Evolutionary conservation across 2,797 vertebrate genomes (phyloP), one percentile per base, ranked within the genome.

Genomic region (Pangasius krempfi): DNA sequence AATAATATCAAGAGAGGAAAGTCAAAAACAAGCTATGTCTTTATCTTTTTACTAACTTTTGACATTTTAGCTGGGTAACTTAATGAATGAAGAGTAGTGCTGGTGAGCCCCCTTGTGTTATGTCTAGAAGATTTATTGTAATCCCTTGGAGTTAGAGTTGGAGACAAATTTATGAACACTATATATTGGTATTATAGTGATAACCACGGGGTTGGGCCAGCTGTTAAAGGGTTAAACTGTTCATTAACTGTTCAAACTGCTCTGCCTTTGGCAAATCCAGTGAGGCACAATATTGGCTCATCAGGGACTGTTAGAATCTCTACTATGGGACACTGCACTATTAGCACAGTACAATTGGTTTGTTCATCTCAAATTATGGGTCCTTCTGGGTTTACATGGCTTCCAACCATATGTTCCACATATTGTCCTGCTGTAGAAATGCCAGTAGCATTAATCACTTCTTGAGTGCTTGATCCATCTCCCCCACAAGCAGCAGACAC

Each of bases 401-500:
- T 83, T 60, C 52, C 60, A 58, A 66, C 40, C 81, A 66, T 89
- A 89, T 86, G 86, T 92, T 85, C 87, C 30, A 72, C 79, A 88
- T 90, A 87, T 89, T 92, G 92, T 94, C 92, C 72, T 91, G 64
- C 40, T 80, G 64, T 64, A 70, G 64, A 80, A 62, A 73, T 52
- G 75, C 50, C 70, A 92, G 92, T 93, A 78, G 89, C 91, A 86
- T 91, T 94, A 94, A 96, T 96, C 93, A 94, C 93, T 93, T 92
- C 88, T 30, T 44, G 92, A 92, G 93, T 87, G 92, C 93, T 94
- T 93, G 94, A 94, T 95, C 93, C 95, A 94, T 94, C 93, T 90
- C 88, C 86, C 70, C 40, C 91, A 88, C 89, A 92, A 89, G 90
- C 44, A 84, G 85, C 76, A 89, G 91, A 87, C 27, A 18, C 86